phyloP scores from a whole-genome alignment of 2,113 vertebrate genomes.

The Corythoichthys haematopterus region DNA sequence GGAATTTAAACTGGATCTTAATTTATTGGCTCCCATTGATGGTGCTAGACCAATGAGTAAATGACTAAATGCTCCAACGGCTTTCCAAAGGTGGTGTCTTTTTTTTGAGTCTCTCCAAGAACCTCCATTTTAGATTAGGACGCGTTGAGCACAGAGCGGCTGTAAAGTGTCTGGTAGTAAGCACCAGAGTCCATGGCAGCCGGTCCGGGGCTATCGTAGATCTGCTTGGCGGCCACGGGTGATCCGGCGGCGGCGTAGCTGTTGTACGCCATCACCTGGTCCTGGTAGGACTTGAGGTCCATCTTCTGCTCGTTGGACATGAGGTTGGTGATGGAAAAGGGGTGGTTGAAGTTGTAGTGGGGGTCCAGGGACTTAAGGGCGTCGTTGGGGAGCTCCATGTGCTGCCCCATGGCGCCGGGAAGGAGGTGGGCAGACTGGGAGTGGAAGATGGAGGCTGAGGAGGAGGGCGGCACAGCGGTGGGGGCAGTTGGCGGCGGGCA shows the following conservation, averaged over 20 bases:
- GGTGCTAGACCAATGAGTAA: too few species aligned
- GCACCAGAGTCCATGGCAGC: constrained; percentile 75
- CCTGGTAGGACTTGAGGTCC: constrained; percentile 81
- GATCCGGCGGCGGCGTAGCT: constrained; percentile 63
- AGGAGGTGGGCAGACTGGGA: constrained; percentile 74
- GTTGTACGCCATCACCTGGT: constrained; percentile 79
- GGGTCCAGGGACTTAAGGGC: constrained; percentile 83
- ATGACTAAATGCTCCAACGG: neutral
- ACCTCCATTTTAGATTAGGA: constrained; percentile 69
- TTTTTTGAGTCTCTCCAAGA: constrained; percentile 40
- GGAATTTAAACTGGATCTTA: neutral
- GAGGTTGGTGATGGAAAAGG: constrained; percentile 89
- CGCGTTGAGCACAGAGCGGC: constrained; percentile 83
- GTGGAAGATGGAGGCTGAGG: constrained; percentile 65
- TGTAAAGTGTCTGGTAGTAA: constrained; percentile 86
- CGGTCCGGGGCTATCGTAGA: constrained; percentile 73
- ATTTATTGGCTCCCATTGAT: too few species aligned
- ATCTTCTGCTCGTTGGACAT: constrained; percentile 87
- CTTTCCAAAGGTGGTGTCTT: neutral
- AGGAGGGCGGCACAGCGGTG: constrained; percentile 67
- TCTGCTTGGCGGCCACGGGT: constrained; percentile 69
- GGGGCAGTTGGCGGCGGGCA: constrained; percentile 61
- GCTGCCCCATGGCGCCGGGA: constrained; percentile 72
- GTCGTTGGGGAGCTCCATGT: constrained; percentile 82
- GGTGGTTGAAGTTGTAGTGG: constrained; percentile 90